phyloP scores from a whole-genome alignment of 2,797 vertebrate genomes.

The Pangasius djambal region DNA sequence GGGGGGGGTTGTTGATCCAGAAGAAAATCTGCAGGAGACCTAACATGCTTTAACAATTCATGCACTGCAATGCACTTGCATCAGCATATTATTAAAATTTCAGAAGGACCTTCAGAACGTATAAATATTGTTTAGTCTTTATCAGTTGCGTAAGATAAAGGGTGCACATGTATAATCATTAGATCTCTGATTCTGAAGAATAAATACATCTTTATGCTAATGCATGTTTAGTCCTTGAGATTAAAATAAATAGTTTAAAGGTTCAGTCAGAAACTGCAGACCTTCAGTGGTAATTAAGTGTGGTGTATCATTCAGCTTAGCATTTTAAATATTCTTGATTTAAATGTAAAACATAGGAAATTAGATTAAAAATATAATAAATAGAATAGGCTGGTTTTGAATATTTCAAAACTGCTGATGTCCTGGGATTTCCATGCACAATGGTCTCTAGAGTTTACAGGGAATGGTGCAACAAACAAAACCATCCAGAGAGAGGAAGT shows the following conservation, averaged over 20 bases:
- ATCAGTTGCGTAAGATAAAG: background rate
- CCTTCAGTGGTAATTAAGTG: too few relatives aligned
- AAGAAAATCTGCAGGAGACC: background rate
- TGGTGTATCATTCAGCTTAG: background rate
- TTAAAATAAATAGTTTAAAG: conserved; percentile 11
- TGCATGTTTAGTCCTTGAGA: background rate
- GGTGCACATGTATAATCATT: background rate
- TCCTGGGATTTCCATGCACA: background rate
- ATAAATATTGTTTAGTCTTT: background rate
- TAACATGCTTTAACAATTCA: background rate
- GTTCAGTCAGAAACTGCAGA: background rate
- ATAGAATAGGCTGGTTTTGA: background rate
- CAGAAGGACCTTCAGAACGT: background rate
- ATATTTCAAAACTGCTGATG: background rate
- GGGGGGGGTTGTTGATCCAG: too few relatives aligned
- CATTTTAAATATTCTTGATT: background rate
- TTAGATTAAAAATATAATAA: background rate
- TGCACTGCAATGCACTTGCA: background rate
- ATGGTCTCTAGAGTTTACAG: background rate
- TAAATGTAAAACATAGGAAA: background rate
- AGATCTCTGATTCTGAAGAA: background rate
- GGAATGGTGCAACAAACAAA: background rate
- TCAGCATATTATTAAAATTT: background rate
- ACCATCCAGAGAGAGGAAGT: background rate
- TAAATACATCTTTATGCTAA: conserved; percentile 11